Evolutionary conservation across 2,888 invertebrate species (phyloP).

Genomic region (Leptinotarsa rubiginosa): DNA sequence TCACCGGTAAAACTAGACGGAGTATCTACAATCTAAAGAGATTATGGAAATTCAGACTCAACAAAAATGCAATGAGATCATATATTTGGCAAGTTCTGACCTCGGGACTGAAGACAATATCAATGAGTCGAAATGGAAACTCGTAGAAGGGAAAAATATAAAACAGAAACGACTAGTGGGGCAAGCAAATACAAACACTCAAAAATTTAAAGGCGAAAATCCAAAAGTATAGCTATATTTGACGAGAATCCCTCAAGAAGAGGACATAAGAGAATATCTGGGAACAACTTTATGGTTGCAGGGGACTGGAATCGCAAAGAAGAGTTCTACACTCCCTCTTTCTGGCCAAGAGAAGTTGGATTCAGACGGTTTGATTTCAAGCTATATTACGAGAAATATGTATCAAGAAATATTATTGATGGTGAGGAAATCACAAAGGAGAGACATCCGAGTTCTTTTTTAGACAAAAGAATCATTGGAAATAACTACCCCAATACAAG

Average conservation of each 20-base stretch:
- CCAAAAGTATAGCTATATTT: constrained; percentile 27
- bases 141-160: too few relatives aligned
- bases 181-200: neutral
- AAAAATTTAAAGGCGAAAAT: constrained; percentile 18
- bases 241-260: constrained; percentile 17
- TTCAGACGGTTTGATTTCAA: constrained; percentile 29
- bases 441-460: too few relatives aligned
- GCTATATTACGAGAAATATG: constrained; percentile 20
- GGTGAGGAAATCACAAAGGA: neutral
- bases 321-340: constrained; percentile 17
- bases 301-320: constrained; percentile 20
- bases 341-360: constrained; percentile 17
- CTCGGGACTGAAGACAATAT: constrained; percentile 1
- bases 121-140: constrained; percentile 10
- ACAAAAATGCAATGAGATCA: constrained; percentile 20
- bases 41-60: constrained; percentile 10
- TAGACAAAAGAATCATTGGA: too few relatives aligned
- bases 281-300: constrained; percentile 21
- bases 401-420: constrained; percentile 10
- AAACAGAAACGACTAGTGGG: too few relatives aligned
- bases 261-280: constrained; percentile 25
- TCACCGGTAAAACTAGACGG: too few relatives aligned
- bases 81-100: constrained; percentile 11
- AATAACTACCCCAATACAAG: too few relatives aligned
- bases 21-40: too few relatives aligned